phyloP scores from a whole-genome alignment of 2,888 invertebrate genomes.

The Nematopogon swammerdamellus region DNA sequence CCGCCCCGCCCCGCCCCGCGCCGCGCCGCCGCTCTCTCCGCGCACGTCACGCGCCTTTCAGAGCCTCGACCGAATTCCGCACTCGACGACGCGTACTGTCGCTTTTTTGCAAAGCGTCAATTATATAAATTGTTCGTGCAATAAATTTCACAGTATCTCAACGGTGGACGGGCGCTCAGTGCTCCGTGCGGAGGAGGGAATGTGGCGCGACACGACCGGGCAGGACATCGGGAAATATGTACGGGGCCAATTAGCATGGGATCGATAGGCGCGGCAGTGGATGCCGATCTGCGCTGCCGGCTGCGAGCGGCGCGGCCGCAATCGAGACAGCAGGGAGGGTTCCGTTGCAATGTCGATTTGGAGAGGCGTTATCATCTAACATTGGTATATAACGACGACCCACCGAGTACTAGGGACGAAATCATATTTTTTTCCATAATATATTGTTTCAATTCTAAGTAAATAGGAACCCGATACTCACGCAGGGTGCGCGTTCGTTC shows the following conservation, averaged over 20 bases:
- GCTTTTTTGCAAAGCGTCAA: slow-evolving; percentile 52
- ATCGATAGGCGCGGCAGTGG: slow-evolving; percentile 43
- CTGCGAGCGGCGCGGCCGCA: slow-evolving; percentile 12
- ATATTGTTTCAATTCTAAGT: too few relatives aligned
- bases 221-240: slow-evolving; percentile 12
- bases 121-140: slow-evolving; percentile 55
- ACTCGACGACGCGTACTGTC: slow-evolving; percentile 37
- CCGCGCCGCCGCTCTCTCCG: background rate
- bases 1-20: background rate
- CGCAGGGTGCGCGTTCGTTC: too few relatives aligned
- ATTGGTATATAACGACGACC: too few relatives aligned
- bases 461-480: too few relatives aligned
- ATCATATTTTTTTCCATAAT: too few relatives aligned
- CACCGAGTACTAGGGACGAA: too few relatives aligned
- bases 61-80: slow-evolving; percentile 24
- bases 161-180: slow-evolving; percentile 34
- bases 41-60: slow-evolving; percentile 29
- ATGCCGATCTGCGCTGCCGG: slow-evolving; percentile 42
- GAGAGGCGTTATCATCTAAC: too few relatives aligned
- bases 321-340: too few relatives aligned
- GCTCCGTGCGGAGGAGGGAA: slow-evolving; percentile 34
- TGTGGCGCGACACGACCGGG: slow-evolving; percentile 34
- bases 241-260: slow-evolving; percentile 52
- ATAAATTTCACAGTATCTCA: slow-evolving; percentile 54
- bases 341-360: too few relatives aligned